phyloP scores from a whole-genome alignment of 2,888 invertebrate species.

The Teleogryllus oceanicus region DNA sequence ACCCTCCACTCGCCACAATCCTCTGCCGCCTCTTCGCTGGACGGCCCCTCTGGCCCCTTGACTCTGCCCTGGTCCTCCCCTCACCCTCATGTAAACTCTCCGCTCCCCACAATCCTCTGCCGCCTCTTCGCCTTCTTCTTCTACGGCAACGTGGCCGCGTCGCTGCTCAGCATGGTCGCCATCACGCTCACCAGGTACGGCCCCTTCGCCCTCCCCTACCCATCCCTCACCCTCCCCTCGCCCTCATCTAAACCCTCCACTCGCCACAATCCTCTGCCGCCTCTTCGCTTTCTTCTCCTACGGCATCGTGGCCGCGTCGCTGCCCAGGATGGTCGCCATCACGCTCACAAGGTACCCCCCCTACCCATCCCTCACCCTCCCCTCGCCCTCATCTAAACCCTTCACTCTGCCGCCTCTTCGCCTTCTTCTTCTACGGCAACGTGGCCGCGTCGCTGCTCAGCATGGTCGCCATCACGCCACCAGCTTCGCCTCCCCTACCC shows the following conservation, averaged over 20 bases:
- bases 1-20: conserved; percentile 70
- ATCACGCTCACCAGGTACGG: conserved; percentile 81
- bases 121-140: conserved; percentile 83
- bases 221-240: conserved; percentile 45
- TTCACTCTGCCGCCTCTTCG: conserved; percentile 76
- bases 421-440: conserved; percentile 85
- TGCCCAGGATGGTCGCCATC: too few species aligned
- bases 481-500: too few species aligned
- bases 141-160: conserved; percentile 86
- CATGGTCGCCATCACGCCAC: too few species aligned
- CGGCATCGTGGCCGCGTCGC: conserved; percentile 68
- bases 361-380: conserved; percentile 57
- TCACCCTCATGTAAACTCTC: too few species aligned
- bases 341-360: conserved; percentile 41
- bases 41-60: too few species aligned
- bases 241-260: too few species aligned
- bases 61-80: too few species aligned
- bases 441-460: conserved; percentile 57
- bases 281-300: conserved; percentile 86
- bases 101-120: conserved; percentile 72
- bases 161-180: conserved; percentile 82
- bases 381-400: too few species aligned
- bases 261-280: conserved; percentile 59
- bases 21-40: conserved; percentile 81
- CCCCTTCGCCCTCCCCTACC: conserved; percentile 54